These are phyloP conservation scores for Etheostoma nigrum DNA, from an alignment of 2,797 vertebrate species.

Conservation along the genomic window DNA sequence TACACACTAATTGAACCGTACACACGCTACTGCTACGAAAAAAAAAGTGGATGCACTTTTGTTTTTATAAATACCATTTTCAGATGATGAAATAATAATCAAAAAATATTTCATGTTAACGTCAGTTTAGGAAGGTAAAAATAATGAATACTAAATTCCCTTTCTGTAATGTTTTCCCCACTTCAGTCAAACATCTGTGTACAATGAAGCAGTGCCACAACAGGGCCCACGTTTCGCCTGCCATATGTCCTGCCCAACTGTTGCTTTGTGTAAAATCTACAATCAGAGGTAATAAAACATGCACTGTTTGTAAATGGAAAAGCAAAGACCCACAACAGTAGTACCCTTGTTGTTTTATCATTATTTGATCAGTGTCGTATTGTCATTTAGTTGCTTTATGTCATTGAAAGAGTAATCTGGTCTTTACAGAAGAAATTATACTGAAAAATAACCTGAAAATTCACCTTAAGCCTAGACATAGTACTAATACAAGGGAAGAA, in stretches of 20 bases:
- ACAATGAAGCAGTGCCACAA: slow-evolving; percentile 69
- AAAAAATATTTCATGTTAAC: slow-evolving; percentile 30
- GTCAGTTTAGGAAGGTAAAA: slow-evolving; percentile 27
- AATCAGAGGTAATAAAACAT: slow-evolving; percentile 61
- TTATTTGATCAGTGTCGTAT: slow-evolving; percentile 15
- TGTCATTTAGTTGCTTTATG: background rate
- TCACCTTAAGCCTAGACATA: background rate
- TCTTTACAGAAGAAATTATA: background rate
- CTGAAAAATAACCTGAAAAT: background rate
- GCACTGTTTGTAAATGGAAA: slow-evolving; percentile 29
- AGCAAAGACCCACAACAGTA: slow-evolving; percentile 15
- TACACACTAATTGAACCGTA: background rate
- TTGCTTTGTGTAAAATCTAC: slow-evolving; percentile 66
- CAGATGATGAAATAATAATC: slow-evolving; percentile 29
- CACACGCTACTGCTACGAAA: background rate
- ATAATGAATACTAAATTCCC: slow-evolving; percentile 58
- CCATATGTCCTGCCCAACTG: slow-evolving; percentile 79
- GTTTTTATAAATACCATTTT: background rate
- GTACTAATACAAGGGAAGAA: background rate
- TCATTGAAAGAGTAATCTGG: background rate
- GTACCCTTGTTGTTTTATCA: background rate
- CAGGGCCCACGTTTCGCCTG: slow-evolving; percentile 65
- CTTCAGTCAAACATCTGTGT: slow-evolving; percentile 76
- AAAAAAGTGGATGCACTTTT: background rate
- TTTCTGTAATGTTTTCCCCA: slow-evolving; percentile 49